These are phyloP conservation scores for Actinernus sp. DNA, from an alignment of 92 coral and sea anemone genomes.

Conservation along the genomic window DNA sequence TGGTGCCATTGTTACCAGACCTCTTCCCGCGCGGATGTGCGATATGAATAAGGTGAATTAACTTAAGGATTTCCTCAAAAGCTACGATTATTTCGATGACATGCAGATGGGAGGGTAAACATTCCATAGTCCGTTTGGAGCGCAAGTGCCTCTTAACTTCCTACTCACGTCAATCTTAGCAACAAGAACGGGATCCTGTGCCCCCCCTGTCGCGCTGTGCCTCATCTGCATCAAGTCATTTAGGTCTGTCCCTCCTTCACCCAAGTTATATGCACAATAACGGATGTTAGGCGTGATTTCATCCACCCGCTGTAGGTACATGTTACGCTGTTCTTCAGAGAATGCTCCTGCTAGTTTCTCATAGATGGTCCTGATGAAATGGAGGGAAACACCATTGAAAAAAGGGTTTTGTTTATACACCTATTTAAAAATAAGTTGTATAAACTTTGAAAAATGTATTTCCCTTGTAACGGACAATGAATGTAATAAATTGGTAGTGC, in stretches of 20 bases:
- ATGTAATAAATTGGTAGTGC: too few relatives aligned
- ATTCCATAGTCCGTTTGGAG: too few relatives aligned
- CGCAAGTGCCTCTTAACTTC: too few relatives aligned
- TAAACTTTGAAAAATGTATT: too few relatives aligned
- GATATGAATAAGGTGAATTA: too few relatives aligned
- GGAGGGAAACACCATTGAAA: too few relatives aligned
- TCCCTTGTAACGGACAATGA: too few relatives aligned
- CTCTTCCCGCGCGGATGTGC: too few relatives aligned
- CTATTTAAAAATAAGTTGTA: neutral
- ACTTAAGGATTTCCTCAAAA: too few relatives aligned
- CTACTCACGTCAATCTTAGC: conserved; percentile 96
- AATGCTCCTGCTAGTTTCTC: conserved; percentile 98
- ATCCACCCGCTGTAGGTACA: conserved; percentile 96
- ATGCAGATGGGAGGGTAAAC: too few relatives aligned
- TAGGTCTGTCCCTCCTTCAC: conserved; percentile 90
- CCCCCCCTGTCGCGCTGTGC: conserved; percentile 84
- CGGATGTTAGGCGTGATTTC: conserved; percentile 98
- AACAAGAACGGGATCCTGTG: conserved; percentile 88
- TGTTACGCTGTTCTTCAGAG: conserved; percentile 94
- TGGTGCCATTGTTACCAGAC: too few relatives aligned
- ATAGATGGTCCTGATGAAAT: conserved; percentile 91
- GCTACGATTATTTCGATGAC: too few relatives aligned
- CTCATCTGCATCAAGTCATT: conserved; percentile 96
- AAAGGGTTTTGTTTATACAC: neutral
- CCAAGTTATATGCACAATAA: conserved; percentile 98